Base-by-base conservation (phyloP, 1,140 invertebrate genomes). In the Grapholita molesta region DNA sequence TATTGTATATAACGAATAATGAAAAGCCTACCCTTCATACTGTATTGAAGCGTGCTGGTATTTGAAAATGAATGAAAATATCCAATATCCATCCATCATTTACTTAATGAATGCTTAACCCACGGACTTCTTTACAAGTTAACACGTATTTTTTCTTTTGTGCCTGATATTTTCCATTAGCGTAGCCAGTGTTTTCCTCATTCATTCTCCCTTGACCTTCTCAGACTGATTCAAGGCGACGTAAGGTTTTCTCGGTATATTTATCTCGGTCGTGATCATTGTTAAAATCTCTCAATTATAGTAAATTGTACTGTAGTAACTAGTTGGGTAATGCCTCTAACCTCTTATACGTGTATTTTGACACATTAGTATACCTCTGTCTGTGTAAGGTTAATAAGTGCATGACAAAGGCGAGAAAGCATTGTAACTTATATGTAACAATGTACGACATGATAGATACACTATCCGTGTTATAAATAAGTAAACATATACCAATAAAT, bases 161-260 rank as follows among this genome's bases (percentile, higher is more conserved):
- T 61, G 55, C n/a, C 28, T 28, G 55, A 61, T 61, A 61, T 61
- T 61, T 61, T 28, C 55, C 55, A 30, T 25, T 28, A 28, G 24
- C 55, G 30, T 30, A 23, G 25, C 11, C 55, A 30, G 55, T 32
- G 24, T 61, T 61, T 61, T 61, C 55, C 55, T 61, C 55, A 28
- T 61, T 61, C 25, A 30, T 61, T 61, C 25, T 61, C 55, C 55
- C 55, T 61, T 61, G 55, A 61, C 55, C 55, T 61, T 61, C 55
- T 28, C 12, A n/a, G 55, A 6, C 28, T 7, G 28, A 15, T 61
- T 61, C 55, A 61, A 61, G 55, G 55, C 25, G 25, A 61, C 25
- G 53, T 25, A 25, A 61, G n/a, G 55, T 61, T 61, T 61, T 28
- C 25, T 61, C 24, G 55, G 55, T 15, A 28, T 11, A 30, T 61